Percentiles rank a stretch among this genome's conserved stretches.
These are phyloP conservation scores for Pundamilia nyererei DNA, from an alignment of 2,113 vertebrate species.

Conservation along the genomic window DNA sequence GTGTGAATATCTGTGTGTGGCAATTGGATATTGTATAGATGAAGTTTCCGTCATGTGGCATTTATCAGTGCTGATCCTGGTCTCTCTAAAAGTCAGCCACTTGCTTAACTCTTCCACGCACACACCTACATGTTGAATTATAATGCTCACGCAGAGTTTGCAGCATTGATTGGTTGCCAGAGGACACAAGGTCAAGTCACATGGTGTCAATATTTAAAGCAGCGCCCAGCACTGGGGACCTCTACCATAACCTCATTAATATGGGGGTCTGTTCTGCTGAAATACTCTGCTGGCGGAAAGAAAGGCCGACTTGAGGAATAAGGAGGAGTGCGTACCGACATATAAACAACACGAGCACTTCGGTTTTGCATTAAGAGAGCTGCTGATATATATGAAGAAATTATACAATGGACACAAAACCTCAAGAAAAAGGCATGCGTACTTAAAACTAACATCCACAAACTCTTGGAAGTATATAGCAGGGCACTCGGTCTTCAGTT, in stretches of 20 bases:
- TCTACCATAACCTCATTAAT: slow-evolving; percentile 59
- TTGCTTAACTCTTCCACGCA: neutral
- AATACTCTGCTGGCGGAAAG: slow-evolving; percentile 16
- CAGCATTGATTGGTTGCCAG: slow-evolving; percentile 53
- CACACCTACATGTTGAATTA: slow-evolving; percentile 31
- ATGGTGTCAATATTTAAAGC: slow-evolving; percentile 64
- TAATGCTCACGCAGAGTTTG: slow-evolving; percentile 38
- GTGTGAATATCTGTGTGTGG: neutral
- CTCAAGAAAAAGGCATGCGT: neutral
- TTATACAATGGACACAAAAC: neutral
- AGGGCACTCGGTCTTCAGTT: neutral
- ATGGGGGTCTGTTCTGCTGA: slow-evolving; percentile 27
- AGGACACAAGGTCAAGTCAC: slow-evolving; percentile 58
- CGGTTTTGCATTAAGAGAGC: neutral
- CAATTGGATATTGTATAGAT: neutral
- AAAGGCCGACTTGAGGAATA: neutral
- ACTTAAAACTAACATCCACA: neutral
- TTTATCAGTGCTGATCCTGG: neutral
- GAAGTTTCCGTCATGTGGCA: neutral
- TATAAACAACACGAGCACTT: neutral
- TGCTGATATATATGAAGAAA: neutral
- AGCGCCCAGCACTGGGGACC: slow-evolving; percentile 45
- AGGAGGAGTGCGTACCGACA: neutral
- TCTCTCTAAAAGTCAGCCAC: neutral
- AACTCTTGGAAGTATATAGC: neutral